Conservation (phyloP, 2,113 vertebrate genomes). For the Phalacrocorax carbo region DNA sequence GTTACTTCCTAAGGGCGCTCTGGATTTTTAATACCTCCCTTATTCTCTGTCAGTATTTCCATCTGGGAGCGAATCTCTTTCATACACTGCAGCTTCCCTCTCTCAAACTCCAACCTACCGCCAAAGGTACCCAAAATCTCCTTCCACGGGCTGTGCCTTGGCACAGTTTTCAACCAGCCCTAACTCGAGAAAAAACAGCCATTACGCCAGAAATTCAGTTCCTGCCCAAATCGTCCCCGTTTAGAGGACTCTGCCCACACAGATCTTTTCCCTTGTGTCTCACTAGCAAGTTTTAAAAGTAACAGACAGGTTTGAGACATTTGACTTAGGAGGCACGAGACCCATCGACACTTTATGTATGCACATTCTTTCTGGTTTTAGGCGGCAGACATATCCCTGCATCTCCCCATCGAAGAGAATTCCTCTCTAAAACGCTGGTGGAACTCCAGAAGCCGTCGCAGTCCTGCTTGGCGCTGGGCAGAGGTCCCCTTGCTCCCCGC, state of each 20-base stretch:
- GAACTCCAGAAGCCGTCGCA: neutral
- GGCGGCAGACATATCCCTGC: neutral
- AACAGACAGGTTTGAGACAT: neutral
- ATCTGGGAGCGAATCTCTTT: neutral
- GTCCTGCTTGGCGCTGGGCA: neutral
- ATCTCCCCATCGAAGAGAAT: neutral
- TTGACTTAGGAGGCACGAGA: neutral
- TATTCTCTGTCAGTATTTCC: neutral
- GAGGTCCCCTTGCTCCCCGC: neutral
- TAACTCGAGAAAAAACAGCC: neutral
- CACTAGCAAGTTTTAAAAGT: neutral
- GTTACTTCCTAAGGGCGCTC: neutral
- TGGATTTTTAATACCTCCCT: neutral
- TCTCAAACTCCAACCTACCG: neutral
- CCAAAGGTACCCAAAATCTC: neutral
- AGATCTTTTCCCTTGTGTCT: neutral
- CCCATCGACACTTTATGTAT: accelerated
- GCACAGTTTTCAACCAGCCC: neutral
- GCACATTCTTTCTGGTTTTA: neutral
- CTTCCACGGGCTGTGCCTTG: too few species aligned
- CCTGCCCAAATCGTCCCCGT: neutral
- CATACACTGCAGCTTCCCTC: neutral
- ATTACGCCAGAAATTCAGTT: too few species aligned
- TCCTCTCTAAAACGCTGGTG: neutral
- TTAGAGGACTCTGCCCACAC: neutral